Evolutionary conservation across 2,888 invertebrate genomes (phyloP).

Genomic region (Torymus tubicola): DNA sequence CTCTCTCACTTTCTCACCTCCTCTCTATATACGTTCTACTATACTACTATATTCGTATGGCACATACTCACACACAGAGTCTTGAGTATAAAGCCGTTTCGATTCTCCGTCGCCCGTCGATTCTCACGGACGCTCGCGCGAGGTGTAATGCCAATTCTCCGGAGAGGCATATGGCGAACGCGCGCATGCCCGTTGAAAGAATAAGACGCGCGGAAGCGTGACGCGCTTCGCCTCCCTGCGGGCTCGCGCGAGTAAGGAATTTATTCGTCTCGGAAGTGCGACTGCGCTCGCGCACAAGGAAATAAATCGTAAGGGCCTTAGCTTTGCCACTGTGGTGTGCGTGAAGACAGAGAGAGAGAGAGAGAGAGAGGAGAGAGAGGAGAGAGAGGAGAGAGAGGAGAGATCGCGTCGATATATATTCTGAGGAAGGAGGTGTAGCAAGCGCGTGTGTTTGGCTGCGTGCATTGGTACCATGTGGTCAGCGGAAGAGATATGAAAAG

Average conservation of each 20-base stretch:
- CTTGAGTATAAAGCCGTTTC: conserved; percentile 30
- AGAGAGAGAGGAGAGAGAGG: background rate
- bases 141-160: conserved; percentile 57
- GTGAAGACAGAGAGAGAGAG: background rate
- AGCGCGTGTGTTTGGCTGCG: background rate
- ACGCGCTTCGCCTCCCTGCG: conserved; percentile 55
- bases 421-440: background rate
- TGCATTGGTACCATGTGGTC: conserved; percentile 45
- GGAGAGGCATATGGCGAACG: conserved; percentile 59
- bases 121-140: conserved; percentile 44
- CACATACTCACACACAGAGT: too few species aligned
- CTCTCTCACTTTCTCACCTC: background rate
- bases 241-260: conserved; percentile 46
- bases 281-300: conserved; percentile 40
- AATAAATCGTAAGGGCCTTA: conserved; percentile 53
- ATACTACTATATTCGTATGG: too few species aligned
- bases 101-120: conserved; percentile 48
- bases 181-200: conserved; percentile 59
- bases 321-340: background rate
- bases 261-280: conserved; percentile 59
- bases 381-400: conserved; percentile 4
- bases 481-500: conserved; percentile 47
- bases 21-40: background rate
- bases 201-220: conserved; percentile 57
- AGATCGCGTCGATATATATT: conserved; percentile 14